Evolutionary conservation across 1,140 invertebrate species (phyloP).

Genomic region (Cotesia chilonis): DNA sequence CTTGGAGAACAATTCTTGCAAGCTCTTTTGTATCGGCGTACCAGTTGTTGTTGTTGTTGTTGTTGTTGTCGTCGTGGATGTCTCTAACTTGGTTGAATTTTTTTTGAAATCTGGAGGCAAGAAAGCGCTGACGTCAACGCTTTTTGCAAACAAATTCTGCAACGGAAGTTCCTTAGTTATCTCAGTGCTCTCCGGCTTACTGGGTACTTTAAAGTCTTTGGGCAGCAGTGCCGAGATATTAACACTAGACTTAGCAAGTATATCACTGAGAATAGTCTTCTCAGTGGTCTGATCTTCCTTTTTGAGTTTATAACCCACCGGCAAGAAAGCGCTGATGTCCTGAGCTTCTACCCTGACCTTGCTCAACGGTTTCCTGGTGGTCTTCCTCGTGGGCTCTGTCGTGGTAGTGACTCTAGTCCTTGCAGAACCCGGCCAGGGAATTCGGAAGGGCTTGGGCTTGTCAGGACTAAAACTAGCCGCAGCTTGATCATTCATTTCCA

Average conservation of each 20-base stretch:
- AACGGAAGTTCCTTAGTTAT: constrained; percentile 7
- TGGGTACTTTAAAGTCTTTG: constrained; percentile 66
- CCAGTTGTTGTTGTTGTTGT: background rate
- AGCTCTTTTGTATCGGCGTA: constrained; percentile 33
- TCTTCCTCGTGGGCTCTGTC: constrained; percentile 39
- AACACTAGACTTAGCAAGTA: constrained; percentile 64
- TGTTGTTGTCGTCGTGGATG: constrained; percentile 2
- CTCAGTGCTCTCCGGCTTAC: background rate
- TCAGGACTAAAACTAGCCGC: background rate
- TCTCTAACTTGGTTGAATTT: background rate
- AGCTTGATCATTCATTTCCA: constrained; percentile 3
- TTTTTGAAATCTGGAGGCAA: constrained; percentile 69
- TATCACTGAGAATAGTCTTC: constrained; percentile 53
- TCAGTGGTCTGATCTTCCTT: constrained; percentile 57
- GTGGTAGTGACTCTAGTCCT: constrained; percentile 38
- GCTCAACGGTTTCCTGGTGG: constrained; percentile 21
- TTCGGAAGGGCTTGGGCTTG: constrained; percentile 2
- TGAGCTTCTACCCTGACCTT: constrained; percentile 49
- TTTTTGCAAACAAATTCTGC: constrained; percentile 51
- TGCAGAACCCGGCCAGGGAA: constrained; percentile 27
- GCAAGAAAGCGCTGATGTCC: constrained; percentile 71
- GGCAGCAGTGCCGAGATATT: constrained; percentile 73
- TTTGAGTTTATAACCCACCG: constrained; percentile 72
- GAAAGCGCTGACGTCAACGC: constrained; percentile 68
- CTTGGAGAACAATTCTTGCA: constrained; percentile 57